phyloP scores from a whole-genome alignment of 2,113 vertebrate genomes.

The Pangasianodon gigas region DNA sequence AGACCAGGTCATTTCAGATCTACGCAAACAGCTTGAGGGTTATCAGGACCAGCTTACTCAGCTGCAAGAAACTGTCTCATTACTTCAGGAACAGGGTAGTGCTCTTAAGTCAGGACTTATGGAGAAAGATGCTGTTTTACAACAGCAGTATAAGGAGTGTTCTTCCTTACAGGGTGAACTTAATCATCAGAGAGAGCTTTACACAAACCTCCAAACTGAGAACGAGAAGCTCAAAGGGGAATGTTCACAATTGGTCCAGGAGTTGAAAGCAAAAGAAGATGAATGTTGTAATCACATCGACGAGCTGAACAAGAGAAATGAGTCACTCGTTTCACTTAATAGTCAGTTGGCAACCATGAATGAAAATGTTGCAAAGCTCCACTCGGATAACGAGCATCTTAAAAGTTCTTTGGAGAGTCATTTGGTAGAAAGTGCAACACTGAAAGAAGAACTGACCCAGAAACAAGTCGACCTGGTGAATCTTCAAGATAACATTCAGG shows the following conservation, averaged over 20 bases:
- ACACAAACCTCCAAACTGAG: slow-evolving; percentile 65
- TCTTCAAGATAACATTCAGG: slow-evolving; percentile 67
- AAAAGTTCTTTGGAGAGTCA: slow-evolving; percentile 63
- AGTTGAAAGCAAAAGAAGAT: slow-evolving; percentile 68
- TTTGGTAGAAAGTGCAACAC: slow-evolving; percentile 61
- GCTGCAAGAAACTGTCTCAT: slow-evolving; percentile 68
- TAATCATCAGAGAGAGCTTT: slow-evolving; percentile 56
- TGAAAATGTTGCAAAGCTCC: slow-evolving; percentile 67
- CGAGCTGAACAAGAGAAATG: slow-evolving; percentile 68
- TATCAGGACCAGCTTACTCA: slow-evolving; percentile 67
- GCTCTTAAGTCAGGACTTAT: slow-evolving; percentile 72
- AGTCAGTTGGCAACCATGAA: slow-evolving; percentile 68
- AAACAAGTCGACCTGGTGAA: slow-evolving; percentile 63
- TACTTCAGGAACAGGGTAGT: slow-evolving; percentile 75
- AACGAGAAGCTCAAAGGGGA: slow-evolving; percentile 65
- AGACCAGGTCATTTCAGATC: slow-evolving; percentile 64
- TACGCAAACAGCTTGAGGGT: slow-evolving; percentile 61
- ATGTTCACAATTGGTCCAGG: slow-evolving; percentile 58
- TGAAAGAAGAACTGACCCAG: slow-evolving; percentile 64
- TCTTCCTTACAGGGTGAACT: slow-evolving; percentile 59
- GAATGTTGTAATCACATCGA: slow-evolving; percentile 68
- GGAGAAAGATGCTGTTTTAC: slow-evolving; percentile 67
- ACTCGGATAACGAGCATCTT: slow-evolving; percentile 64
- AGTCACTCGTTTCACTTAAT: slow-evolving; percentile 67
- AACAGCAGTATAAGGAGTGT: slow-evolving; percentile 70